Evolutionary conservation across 2,888 invertebrate genomes (phyloP), one percentile per base, ranked within the genome.

Genomic region (Sesia apiformis): DNA sequence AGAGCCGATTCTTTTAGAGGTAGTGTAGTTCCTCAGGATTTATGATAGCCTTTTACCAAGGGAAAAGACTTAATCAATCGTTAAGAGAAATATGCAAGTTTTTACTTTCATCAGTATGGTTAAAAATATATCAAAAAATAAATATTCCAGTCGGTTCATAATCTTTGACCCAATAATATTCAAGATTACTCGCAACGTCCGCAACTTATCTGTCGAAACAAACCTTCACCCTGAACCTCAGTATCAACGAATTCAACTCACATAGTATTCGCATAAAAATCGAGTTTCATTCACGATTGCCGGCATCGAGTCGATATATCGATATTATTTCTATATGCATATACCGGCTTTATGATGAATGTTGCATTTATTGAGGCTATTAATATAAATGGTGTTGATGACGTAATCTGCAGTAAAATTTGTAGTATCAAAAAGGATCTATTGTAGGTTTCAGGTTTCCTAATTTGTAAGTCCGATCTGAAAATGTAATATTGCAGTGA

Each of bases 201-300:
- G 49, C 43, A 53, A 56, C 52, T 53, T 57, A 53, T 53, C 52
- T 53, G 46, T 46, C 49, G 53, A 60, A 56, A 51, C 55, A 56
- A 50, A 50, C 53, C 54, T 53, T 51, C 49, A 50, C 52, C 56
- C 58, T 58, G 56, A 53, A 55, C 56, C 57, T 55, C 57, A 55
- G 52, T 55, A 58, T 55, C 53, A 52, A 41, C 42, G 53, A 53
- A 60, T 63, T 60, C 58, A 58, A 59, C 57, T 60, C 60, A 58
- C 57, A 62, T 56, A 57, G 52, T 57, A 57, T 56, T 60, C 53
- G 53, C 56, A 55, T 59, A 60, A 52, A 56, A 58, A 61, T 63
- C 58, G 58, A 58, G 58, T 54, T 59, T 55, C 52, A 59, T 58
- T 61, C 57, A 58, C 58, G 57, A 55, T 41, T 50, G 50, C 38